Percentiles rank a stretch among this genome's conserved stretches.
Conservation (phyloP, 2,113 vertebrate species). For the Pygoscelis adeliae region DNA sequence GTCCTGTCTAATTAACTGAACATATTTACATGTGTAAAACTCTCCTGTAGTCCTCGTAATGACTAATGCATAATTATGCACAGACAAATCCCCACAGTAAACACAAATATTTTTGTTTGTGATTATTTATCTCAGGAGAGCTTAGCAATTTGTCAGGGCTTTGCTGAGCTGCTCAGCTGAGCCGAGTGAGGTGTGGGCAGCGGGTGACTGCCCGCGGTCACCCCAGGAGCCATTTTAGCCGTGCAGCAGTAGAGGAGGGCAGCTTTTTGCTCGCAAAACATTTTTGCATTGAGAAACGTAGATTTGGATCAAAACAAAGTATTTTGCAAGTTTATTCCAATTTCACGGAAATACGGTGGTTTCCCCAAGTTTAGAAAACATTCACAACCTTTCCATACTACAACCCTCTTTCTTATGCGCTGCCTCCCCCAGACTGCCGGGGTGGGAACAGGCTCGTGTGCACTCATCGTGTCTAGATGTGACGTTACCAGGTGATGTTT, state of each 20-base stretch:
- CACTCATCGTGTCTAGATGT: not conserved
- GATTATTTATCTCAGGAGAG: slow-evolving; percentile 65
- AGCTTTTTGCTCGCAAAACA: not conserved
- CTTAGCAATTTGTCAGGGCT: slow-evolving; percentile 58
- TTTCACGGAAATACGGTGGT: not conserved
- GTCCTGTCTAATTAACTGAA: slow-evolving; percentile 71
- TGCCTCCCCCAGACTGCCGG: not conserved
- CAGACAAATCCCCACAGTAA: slow-evolving; percentile 73
- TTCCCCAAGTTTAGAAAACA: not conserved
- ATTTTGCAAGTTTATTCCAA: not conserved
- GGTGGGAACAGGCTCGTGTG: rapidly evolving
- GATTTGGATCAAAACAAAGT: not conserved
- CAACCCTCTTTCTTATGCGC: rapidly evolving
- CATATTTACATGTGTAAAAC: slow-evolving; percentile 74
- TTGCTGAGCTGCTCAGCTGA: not conserved
- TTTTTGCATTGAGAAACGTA: not conserved
- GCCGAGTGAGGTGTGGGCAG: not conserved
- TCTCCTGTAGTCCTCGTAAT: slow-evolving; percentile 70
- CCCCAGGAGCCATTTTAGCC: not conserved
- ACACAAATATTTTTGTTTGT: slow-evolving; percentile 75
- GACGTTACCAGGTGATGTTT: not conserved
- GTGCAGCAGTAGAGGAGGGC: not conserved
- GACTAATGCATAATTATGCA: slow-evolving; percentile 74
- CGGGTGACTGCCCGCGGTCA: rapidly evolving
- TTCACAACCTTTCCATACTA: not conserved